A percentile compares a stretch with the other conserved stretches of the same genome.
Conservation (phyloP, 2,888 invertebrate genomes). For the Parnassius mnemosyne region DNA sequence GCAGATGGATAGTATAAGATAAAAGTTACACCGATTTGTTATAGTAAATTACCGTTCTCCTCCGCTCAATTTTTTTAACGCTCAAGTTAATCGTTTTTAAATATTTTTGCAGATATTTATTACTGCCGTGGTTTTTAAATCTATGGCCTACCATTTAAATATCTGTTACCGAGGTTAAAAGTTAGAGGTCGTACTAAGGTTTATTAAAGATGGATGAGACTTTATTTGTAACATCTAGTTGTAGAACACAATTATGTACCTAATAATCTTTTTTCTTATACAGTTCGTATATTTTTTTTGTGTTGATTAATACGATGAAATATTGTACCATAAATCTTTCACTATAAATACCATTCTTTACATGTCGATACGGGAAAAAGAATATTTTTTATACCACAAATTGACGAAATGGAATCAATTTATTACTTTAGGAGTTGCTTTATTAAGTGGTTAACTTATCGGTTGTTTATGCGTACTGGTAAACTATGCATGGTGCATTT, state of each 20-base stretch:
- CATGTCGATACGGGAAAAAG: not conserved
- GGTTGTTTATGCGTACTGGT: slow-evolving; percentile 7
- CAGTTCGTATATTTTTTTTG: not conserved
- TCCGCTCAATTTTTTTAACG: no score
- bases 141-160: not conserved
- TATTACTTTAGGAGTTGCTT: slow-evolving; percentile 6
- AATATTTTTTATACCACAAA: not conserved
- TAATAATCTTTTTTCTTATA: not conserved
- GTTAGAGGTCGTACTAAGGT: not conserved
- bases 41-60: no score
- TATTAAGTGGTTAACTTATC: slow-evolving; percentile 12
- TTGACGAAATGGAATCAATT: slow-evolving; percentile 1
- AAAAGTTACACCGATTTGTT: no score
- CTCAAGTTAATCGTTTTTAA: no score
- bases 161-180: not conserved
- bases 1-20: no score
- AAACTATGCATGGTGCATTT: slow-evolving; percentile 17
- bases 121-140: not conserved
- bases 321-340: not conserved
- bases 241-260: not conserved
- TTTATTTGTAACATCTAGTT: not conserved
- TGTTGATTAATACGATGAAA: not conserved
- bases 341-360: slow-evolving; percentile 1
- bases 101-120: no score
- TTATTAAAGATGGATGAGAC: not conserved